Evolutionary conservation across 2,888 invertebrate genomes (phyloP).

Genomic region (Sympetrum striolatum): DNA sequence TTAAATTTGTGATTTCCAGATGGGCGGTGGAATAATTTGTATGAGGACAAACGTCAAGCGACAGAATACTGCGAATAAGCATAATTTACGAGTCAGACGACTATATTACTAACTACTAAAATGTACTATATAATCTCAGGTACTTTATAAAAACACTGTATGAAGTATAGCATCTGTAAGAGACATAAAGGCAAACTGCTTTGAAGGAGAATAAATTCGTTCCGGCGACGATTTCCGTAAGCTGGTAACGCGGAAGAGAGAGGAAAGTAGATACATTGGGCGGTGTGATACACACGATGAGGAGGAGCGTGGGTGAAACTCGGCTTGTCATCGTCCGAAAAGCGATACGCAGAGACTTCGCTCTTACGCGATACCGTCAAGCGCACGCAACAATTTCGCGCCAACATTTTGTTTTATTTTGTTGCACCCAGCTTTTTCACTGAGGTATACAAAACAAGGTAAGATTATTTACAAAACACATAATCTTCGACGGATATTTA

Average conservation of each 20-base stretch:
- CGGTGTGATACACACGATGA: background rate
- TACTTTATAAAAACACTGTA: background rate
- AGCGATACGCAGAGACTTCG: too few species aligned
- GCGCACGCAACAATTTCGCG: too few species aligned
- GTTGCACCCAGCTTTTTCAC: background rate
- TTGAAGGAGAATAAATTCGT: background rate
- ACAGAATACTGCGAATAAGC: slow-evolving; percentile 15
- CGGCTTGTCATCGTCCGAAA: background rate
- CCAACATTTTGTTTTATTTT: background rate
- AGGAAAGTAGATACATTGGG: background rate
- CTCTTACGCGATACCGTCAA: too few species aligned
- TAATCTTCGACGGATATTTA: slow-evolving; percentile 11
- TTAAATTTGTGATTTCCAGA: too few species aligned
- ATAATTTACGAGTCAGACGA: background rate
- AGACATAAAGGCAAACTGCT: background rate
- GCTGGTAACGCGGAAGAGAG: background rate
- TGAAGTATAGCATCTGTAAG: background rate
- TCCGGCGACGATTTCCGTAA: background rate
- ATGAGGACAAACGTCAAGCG: background rate
- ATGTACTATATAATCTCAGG: slow-evolving; percentile 1
- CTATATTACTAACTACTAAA: background rate
- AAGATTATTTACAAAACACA: slow-evolving; percentile 5
- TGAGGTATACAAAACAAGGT: background rate
- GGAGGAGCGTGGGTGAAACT: background rate
- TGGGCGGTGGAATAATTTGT: too few species aligned